Evolutionary conservation across 1,140 invertebrate genomes (phyloP).

Genomic region (Parapsyche elsis): DNA sequence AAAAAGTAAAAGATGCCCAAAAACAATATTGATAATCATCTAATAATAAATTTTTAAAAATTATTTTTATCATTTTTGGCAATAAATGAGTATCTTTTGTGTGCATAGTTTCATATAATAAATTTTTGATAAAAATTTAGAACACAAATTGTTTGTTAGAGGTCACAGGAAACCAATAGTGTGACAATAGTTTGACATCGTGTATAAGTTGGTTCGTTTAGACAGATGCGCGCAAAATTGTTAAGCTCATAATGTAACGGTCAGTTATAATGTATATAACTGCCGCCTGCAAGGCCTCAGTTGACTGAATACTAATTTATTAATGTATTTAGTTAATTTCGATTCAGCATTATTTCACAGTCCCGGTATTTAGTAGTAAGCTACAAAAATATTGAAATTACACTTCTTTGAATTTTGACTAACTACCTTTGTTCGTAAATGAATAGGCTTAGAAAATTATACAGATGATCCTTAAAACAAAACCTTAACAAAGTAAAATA

Average conservation of each 20-base stretch:
- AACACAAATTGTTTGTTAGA: constrained; percentile 55
- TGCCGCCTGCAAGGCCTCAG: constrained; percentile 54
- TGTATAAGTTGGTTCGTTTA: constrained; percentile 30
- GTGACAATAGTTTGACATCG: constrained; percentile 7
- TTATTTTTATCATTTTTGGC: constrained; percentile 56
- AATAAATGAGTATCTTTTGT: constrained; percentile 57
- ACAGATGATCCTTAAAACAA: constrained; percentile 54
- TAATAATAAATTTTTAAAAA: constrained; percentile 49
- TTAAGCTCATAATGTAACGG: constrained; percentile 54
- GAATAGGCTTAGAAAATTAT: constrained; percentile 55
- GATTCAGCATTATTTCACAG: constrained; percentile 54
- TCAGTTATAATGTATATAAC: constrained; percentile 49
- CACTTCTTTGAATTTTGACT: constrained; percentile 54
- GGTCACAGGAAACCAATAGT: constrained; percentile 17
- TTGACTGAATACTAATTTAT: constrained; percentile 51
- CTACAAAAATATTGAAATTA: constrained; percentile 55
- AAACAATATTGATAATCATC: constrained; percentile 55
- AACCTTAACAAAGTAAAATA: constrained; percentile 53
- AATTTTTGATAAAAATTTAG: constrained; percentile 53
- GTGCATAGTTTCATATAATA: constrained; percentile 49
- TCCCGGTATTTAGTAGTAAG: constrained; percentile 50
- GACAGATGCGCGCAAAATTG: constrained; percentile 39
- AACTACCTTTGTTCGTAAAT: constrained; percentile 56
- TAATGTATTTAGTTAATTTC: constrained; percentile 51
- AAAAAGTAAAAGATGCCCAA: constrained; percentile 57